Evolutionary conservation across 2,797 vertebrate species (phyloP), one percentile per base, ranked within the genome.

Genomic region (Typhlichthys eigenmanni): DNA sequence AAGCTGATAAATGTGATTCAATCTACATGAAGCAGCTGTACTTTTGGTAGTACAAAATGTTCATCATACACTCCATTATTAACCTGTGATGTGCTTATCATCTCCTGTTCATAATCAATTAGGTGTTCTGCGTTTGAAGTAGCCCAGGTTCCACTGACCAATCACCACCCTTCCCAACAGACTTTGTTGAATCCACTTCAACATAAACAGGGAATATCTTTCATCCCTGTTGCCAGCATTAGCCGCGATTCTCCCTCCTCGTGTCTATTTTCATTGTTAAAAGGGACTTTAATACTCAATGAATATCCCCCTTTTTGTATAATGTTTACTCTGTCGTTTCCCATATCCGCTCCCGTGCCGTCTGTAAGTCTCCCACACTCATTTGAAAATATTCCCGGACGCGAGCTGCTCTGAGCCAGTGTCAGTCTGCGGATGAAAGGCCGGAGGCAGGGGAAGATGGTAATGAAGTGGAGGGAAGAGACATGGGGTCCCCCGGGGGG

Each of bases 241-340:
- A 60, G 47, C 45, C 38, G 59, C 43, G 56, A 59, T 64, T 58
- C 43, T 73, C 51, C 34, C 9, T 75, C 72, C 61, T 61, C 50
- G 48, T 49, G 52, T 69, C 66, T 14, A 47, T 63, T 72, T 71
- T 71, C 57, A 71, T 68, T 68, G 66, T 79, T 62, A 62, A 53
- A 60, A 14, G 0, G 12, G 13, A 19, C 45, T 68, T 65, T 61
- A 73, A 82, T 81, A 80, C 66, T 66, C 5, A 74, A 84, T 75
- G 60, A 86, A 88, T 88, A 77, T 78, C 79, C 83, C 82, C 80
- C 19, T 74, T 78, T 75, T 49, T 76, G 62, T 29, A 29, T 29
- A 29, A 80, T 90, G 88, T 91, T 89, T 88, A 89, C 77, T 84
- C 71, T 91, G 81, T 71, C 60, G 81, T 84, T 90, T 87, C 83